Base-by-base conservation (phyloP, 2,888 invertebrate genomes). In the Sphecodes monilicornis region DNA sequence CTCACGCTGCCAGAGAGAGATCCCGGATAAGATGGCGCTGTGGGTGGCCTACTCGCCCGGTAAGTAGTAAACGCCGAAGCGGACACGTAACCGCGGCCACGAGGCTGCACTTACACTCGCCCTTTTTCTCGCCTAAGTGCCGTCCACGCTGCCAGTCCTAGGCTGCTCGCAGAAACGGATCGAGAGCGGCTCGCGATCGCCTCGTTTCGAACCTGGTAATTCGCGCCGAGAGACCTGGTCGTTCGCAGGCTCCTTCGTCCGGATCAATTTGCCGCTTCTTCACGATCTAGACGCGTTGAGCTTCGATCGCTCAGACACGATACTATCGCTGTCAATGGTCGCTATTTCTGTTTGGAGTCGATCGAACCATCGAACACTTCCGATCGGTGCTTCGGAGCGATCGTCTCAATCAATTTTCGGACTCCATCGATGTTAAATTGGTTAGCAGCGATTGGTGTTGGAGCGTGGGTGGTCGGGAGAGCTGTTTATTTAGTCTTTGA, bases 21-120 rank as follows among this genome's bases (percentile, higher is more conserved):
- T 94, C 92, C 90, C 89, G 92, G 94, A 94, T 94, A 94, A 94
- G 93, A 92, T 92, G 93, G 92, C 94, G 91, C 93, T 91, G 94
- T 94, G 94, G 94, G 94, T 94, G 94, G 94, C 91, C 94, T 82
- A 89, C 88, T 92, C 89, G 91, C 76, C 79, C 86, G 76, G 90
- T 89, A 89, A 90, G 91, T 90, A 90, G 90, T 90, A 91, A 91
- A 91, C 87, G 90, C 91, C 87, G 86, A 87, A 90, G 88, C 90
- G 86, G 89, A 91, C 90, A 88, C 89, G 87, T 90, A 90, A 90
- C 89, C 86, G 89, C 84, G 83, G 83, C 84, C 84, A 86, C 87
- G 87, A 80, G 84, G 84, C 50, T 85, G 85, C 82, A 76, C 89
- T 89, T 88, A 85, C 84, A 73, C 82, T 80, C 78, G 80, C 78